Evolutionary conservation across 2,797 vertebrate genomes (phyloP).

Genomic region (Clarias fuscus): DNA sequence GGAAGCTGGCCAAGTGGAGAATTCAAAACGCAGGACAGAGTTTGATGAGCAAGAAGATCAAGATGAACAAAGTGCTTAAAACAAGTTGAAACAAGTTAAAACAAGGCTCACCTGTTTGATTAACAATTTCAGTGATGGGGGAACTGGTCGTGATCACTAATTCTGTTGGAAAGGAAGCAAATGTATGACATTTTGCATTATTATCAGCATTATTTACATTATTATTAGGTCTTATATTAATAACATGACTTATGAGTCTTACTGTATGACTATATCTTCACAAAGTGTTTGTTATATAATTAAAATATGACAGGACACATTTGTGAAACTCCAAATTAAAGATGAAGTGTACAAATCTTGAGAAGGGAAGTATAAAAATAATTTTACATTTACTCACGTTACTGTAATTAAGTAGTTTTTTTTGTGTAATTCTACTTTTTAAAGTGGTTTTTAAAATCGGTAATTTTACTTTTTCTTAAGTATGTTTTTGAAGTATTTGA

Average conservation of each 20-base stretch:
- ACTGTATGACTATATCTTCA: background rate
- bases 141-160: constrained; percentile 64
- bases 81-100: background rate
- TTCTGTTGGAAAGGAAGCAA: constrained; percentile 63
- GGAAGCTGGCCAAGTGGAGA: constrained; percentile 47
- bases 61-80: background rate
- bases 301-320: background rate
- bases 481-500: no score
- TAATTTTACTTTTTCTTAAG: no score
- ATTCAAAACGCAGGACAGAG: background rate
- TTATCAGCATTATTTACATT: background rate
- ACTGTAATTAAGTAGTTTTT: no score
- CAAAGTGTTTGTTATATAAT: background rate
- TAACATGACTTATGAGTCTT: background rate
- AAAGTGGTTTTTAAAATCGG: no score
- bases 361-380: background rate
- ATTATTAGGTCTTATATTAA: background rate
- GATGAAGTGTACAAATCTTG: background rate
- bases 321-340: background rate
- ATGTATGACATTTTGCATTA: background rate
- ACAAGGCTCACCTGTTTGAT: constrained; percentile 71
- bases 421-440: no score
- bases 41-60: background rate
- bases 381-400: no score
- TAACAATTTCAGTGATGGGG: constrained; percentile 61